These are phyloP conservation scores for Thaleichthys pacificus DNA, from an alignment of 2,797 vertebrate genomes.

Conservation along the genomic window DNA sequence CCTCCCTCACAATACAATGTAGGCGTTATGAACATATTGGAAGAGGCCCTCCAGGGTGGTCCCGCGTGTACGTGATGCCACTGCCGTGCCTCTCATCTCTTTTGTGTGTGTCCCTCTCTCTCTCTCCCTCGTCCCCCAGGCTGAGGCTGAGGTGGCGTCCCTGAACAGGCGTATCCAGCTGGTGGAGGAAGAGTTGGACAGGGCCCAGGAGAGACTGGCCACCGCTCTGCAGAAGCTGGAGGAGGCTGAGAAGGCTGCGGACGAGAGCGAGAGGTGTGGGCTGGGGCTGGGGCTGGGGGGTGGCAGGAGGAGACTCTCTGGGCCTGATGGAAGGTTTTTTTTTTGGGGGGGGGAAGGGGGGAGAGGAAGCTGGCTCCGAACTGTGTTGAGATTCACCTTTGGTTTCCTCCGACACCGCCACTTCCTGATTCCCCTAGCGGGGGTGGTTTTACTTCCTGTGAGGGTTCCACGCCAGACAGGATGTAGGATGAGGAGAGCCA, in stretches of 20 bases:
- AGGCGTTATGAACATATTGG: no score
- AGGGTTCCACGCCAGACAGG: neutral
- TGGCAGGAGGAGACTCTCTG: neutral
- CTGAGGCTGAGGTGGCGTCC: constrained; percentile 84
- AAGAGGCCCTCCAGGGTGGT: no score
- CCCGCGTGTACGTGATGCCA: no score
- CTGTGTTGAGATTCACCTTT: no score
- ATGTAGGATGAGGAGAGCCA: neutral
- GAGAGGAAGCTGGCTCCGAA: no score
- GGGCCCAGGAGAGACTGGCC: constrained; percentile 83
- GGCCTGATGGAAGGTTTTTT: no score
- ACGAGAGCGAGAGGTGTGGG: constrained; percentile 88
- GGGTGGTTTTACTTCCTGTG: constrained; percentile 5
- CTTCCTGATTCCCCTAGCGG: no score
- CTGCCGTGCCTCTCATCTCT: no score
- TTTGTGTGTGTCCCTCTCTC: neutral
- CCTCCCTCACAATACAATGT: neutral
- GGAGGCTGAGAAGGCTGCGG: constrained; percentile 87
- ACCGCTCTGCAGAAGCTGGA: constrained; percentile 86
- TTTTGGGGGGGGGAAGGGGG: no score
- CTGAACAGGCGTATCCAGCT: constrained; percentile 87
- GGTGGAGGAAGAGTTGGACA: constrained; percentile 88
- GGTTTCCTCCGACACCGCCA: no score
- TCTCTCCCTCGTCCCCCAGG: constrained; percentile 34
- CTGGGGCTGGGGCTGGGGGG: neutral